Evolutionary conservation across 1,140 invertebrate species (phyloP), one percentile per base, ranked within the genome.

Genomic region (Pemphigus obesinymphae): DNA sequence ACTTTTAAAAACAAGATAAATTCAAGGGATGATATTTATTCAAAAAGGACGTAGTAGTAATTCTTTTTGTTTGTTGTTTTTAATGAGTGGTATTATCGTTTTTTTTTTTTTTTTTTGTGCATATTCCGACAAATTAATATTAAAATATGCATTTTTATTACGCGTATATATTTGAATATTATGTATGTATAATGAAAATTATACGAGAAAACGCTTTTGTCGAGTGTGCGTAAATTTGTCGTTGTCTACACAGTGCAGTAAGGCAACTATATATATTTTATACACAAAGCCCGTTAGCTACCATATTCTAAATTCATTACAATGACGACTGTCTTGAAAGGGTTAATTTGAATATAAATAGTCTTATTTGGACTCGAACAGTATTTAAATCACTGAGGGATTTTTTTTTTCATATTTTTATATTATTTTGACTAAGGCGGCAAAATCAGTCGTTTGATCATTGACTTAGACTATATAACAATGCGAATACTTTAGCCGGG

Each of bases 321-420:
- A 23, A 70, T 17, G 45, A 43, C 15, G 13, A 45, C 68, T 15
- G 15, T 68, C 23, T 45, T 2, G 37, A 45, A 15, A 17, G 40
- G 23, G 23, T 70, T 45, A 45, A 70, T 70, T 70, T 70, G 68
- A 70, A 70, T 70, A 70, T 45, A 70, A 26, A 45, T 45, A 70
- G 68, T 70, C 45, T 70, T 70, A 26, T 70, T 45, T 45, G 26
- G 40, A 70, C 29, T 43, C n/a, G 23, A 3, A 43, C 37, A n/a
- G 13, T n/a, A n/a, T n/a, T n/a, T n/a, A n/a, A n/a, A n/a, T n/a
- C 1, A 40, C 0, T n/a, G 10, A 23, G n/a, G 10, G 4, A n/a
- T 23, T 40, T 37, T 66, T 37, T 66, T 68, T 7, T 63, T 68
- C 11, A 40, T 68, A 40, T n/a, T n/a, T n/a, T n/a, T 7, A 23